Percentiles rank a stretch among this genome's conserved stretches.
Evolutionary conservation across 2,888 invertebrate species (phyloP).

Genomic region (Pyrocoelia pectoralis): DNA sequence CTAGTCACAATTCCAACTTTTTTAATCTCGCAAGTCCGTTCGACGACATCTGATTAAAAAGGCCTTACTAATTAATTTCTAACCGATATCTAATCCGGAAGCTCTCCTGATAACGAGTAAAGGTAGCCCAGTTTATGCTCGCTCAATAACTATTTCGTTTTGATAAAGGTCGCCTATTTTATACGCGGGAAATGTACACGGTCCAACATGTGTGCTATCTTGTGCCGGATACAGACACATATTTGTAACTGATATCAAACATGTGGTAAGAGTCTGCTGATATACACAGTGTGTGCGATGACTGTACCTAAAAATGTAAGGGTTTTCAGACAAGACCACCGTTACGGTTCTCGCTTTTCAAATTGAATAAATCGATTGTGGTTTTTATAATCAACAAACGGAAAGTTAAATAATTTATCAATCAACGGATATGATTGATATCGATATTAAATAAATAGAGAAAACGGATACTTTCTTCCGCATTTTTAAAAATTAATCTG

Average conservation of each 20-base stretch:
- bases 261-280: slow-evolving; percentile 42
- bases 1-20: slow-evolving; percentile 24
- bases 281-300: slow-evolving; percentile 27
- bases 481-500: too few relatives aligned
- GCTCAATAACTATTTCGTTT: not conserved
- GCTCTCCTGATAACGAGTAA: not conserved
- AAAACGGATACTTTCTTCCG: not conserved
- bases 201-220: slow-evolving; percentile 39
- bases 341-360: not conserved
- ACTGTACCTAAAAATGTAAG: slow-evolving; percentile 30
- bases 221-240: slow-evolving; percentile 46
- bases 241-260: slow-evolving; percentile 45
- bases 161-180: slow-evolving; percentile 19
- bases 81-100: slow-evolving; percentile 2
- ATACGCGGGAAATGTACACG: slow-evolving; percentile 27
- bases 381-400: not conserved
- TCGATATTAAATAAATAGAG: not conserved
- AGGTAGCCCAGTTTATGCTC: not conserved
- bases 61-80: not conserved
- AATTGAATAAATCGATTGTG: too few relatives aligned
- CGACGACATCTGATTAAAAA: not conserved
- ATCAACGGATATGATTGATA: not conserved
- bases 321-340: too few relatives aligned
- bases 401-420: not conserved
- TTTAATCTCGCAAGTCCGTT: not conserved